Evolutionary conservation across 92 coral and sea anemone genomes (phyloP), one percentile per base, ranked within the genome.

Genomic region (Pocillopora meandrina): DNA sequence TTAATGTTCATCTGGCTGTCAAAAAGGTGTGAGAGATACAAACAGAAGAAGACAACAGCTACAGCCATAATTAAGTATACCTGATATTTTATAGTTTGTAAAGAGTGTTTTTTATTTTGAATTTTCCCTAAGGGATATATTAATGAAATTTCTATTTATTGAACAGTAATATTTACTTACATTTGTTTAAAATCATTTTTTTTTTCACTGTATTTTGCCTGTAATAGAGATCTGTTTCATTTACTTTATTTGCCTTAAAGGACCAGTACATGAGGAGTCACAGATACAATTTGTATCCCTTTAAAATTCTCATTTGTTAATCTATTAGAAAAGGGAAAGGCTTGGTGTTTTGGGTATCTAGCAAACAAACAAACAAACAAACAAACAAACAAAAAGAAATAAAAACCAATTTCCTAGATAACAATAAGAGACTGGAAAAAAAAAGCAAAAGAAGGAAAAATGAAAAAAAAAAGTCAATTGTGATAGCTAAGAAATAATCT

Each of bases 1-100:
- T 96, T 12, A 96, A 96, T 72, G 93, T 96, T 8, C 87, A 94
- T 31, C 91, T 96, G 59, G 97, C 95, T 17, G 93, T 96, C 34
- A 96, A 96, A 78, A 96, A 94, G 84, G 76, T 34, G 59, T 42
- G 83, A 68, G 10, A 73, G 52, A 9, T 26, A 21, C 71, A 23
- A 5, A 19, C 11, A 19, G 23, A 20, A 20, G 33, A 26, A 65
- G 52, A 42, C 52, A 42, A 7, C 52, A 42, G 52, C 52, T 7
- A 42, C 52, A 42, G 8, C 52, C 4, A 3, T 42, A 42, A 3
- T 42, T 42, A 3, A 42, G 52, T 42, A 42, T 42, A 42, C 52
- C 8, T 42, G 52, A 7, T 42, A 42, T 6, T 65, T 65, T 65
- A 5, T 17, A 67, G 35, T 67, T 34, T 17, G 15, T 9, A 13